Conservation (phyloP, 2,797 vertebrate species). For the Cyclopterus lumpus region DNA sequence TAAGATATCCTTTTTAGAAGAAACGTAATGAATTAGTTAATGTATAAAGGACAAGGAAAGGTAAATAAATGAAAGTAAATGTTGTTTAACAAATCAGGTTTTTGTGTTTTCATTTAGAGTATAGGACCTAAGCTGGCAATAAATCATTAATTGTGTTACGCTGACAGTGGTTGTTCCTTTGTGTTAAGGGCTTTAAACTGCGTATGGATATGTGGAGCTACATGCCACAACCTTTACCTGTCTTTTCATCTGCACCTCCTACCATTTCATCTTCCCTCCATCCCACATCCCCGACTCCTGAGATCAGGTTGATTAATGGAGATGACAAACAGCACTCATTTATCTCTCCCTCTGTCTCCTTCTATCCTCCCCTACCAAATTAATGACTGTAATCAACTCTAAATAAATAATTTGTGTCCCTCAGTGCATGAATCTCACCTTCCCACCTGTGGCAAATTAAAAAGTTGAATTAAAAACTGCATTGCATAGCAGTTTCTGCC, state of each 20-base stretch:
- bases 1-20: not conserved
- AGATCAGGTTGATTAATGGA: constrained; percentile 75
- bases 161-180: constrained; percentile 2
- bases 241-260: constrained; percentile 49
- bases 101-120: constrained; percentile 16
- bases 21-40: not conserved
- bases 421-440: constrained; percentile 60
- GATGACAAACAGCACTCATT: constrained; percentile 72
- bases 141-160: constrained; percentile 14
- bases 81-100: not conserved
- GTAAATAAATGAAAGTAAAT: constrained; percentile 1
- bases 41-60: not conserved
- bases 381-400: constrained; percentile 81
- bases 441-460: constrained; percentile 63
- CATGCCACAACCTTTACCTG: constrained; percentile 24
- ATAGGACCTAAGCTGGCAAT: constrained; percentile 11
- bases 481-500: constrained; percentile 52
- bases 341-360: constrained; percentile 66
- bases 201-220: constrained; percentile 12
- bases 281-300: constrained; percentile 51
- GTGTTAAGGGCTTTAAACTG: constrained; percentile 16
- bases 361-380: constrained; percentile 68
- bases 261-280: constrained; percentile 60
- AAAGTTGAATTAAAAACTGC: constrained; percentile 61
- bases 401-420: constrained; percentile 79